phyloP scores from a whole-genome alignment of 2,113 vertebrate species.

The human region DNA sequence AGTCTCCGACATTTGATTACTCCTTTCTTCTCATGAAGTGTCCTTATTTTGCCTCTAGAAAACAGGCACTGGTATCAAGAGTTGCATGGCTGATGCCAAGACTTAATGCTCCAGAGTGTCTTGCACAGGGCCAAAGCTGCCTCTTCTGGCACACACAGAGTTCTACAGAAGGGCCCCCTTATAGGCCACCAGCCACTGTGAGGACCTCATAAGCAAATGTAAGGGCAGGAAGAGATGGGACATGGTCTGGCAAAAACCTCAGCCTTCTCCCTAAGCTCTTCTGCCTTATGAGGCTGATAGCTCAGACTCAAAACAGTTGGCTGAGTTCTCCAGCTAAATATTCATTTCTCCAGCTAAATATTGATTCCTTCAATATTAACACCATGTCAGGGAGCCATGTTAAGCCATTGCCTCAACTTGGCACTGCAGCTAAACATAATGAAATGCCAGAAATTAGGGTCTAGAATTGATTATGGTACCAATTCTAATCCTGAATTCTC shows the following conservation, averaged over 20 bases:
- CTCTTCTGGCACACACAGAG: background rate
- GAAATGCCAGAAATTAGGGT: background rate
- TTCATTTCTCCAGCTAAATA: background rate
- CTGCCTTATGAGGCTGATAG: background rate
- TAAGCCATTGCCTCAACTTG: background rate
- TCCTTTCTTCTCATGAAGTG: constrained; percentile 22
- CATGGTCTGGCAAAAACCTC: background rate
- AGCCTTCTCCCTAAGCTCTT: background rate
- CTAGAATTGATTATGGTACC: background rate
- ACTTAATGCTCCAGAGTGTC: background rate
- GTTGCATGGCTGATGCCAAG: background rate
- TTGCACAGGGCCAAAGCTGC: background rate
- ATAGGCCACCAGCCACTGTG: background rate
- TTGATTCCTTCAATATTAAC: background rate
- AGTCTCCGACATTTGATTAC: background rate
- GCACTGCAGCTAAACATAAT: background rate
- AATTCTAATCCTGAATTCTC: background rate
- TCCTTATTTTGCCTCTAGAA: constrained; percentile 57
- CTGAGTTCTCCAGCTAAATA: background rate
- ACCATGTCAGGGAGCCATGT: background rate
- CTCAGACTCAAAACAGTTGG: background rate
- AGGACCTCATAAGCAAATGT: background rate
- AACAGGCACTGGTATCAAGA: constrained; percentile 10
- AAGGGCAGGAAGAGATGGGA: background rate
- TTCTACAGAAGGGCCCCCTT: background rate